Evolutionary conservation across 2,888 invertebrate genomes (phyloP).

Genomic region (Cheilosia variabilis): DNA sequence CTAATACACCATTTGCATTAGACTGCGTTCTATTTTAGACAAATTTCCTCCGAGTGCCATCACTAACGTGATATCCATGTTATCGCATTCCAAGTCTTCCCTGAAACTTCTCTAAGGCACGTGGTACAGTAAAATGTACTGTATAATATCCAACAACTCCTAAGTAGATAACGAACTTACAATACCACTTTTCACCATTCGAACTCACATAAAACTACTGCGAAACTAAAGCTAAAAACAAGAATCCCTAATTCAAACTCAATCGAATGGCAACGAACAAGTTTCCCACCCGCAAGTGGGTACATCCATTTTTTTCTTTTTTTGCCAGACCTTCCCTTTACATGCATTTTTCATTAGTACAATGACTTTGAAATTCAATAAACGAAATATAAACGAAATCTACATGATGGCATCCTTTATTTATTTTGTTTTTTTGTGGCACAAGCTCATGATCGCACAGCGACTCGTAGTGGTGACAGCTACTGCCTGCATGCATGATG

Average conservation of each 20-base stretch:
- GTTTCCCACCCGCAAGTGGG: not conserved
- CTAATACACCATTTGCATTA: too few species aligned
- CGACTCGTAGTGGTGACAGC: conserved; percentile 2
- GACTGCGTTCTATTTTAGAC: too few species aligned
- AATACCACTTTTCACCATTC: not conserved
- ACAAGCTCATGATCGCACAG: conserved; percentile 44
- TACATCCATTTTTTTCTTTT: not conserved
- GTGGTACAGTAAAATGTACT: not conserved
- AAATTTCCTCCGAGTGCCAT: too few species aligned
- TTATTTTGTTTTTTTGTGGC: not conserved
- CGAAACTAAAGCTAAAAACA: not conserved
- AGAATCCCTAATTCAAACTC: conserved; percentile 26
- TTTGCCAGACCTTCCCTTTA: not conserved
- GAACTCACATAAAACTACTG: conserved; percentile 19
- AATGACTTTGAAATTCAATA: conserved; percentile 67
- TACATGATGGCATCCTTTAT: conserved; percentile 50
- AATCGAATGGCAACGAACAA: conserved; percentile 16
- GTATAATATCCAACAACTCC: too few species aligned
- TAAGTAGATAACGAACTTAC: not conserved
- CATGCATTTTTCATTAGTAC: conserved; percentile 8
- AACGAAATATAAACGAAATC: conserved; percentile 68
- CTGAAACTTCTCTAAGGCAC: not conserved
- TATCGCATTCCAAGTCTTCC: not conserved
- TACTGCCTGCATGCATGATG: conserved; percentile 15
- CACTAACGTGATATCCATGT: too few species aligned